A percentile compares a stretch with the other conserved stretches of the same genome.
phyloP scores from a whole-genome alignment of 2,888 invertebrate species.

The Corbicula japonica region DNA sequence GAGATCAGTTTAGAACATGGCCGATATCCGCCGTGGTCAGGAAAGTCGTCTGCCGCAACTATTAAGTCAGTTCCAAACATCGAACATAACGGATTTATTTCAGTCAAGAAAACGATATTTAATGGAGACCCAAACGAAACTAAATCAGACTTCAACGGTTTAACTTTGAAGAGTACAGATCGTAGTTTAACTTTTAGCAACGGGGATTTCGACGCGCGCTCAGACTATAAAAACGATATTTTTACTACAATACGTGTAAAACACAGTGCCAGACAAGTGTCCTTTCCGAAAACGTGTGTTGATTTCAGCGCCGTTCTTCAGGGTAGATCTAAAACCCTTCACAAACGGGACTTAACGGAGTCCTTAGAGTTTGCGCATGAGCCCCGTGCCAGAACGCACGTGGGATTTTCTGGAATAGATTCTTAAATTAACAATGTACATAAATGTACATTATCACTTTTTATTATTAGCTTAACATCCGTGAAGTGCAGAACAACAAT shows the following conservation, averaged over 20 bases:
- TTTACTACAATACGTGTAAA: constrained; percentile 67
- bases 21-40: constrained; percentile 39
- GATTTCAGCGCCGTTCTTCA: constrained; percentile 63
- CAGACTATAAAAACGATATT: constrained; percentile 69
- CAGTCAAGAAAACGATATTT: too few relatives aligned
- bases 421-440: neutral
- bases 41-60: constrained; percentile 42
- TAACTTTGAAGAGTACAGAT: too few relatives aligned
- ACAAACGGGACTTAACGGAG: constrained; percentile 54
- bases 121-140: too few relatives aligned
- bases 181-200: too few relatives aligned
- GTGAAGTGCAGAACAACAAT: too few relatives aligned
- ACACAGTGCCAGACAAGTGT: constrained; percentile 58
- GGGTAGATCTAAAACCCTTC: constrained; percentile 61
- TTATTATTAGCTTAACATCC: too few relatives aligned
- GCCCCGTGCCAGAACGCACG: constrained; percentile 60
- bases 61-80: constrained; percentile 48
- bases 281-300: constrained; percentile 55
- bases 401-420: constrained; percentile 55
- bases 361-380: constrained; percentile 28
- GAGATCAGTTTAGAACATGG: constrained; percentile 32
- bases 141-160: too few relatives aligned
- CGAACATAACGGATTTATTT: too few relatives aligned
- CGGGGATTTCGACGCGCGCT: constrained; percentile 56
- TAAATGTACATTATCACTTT: too few relatives aligned